Conservation (phyloP, 1,140 invertebrate genomes). For the Zaprionus taronus region DNA sequence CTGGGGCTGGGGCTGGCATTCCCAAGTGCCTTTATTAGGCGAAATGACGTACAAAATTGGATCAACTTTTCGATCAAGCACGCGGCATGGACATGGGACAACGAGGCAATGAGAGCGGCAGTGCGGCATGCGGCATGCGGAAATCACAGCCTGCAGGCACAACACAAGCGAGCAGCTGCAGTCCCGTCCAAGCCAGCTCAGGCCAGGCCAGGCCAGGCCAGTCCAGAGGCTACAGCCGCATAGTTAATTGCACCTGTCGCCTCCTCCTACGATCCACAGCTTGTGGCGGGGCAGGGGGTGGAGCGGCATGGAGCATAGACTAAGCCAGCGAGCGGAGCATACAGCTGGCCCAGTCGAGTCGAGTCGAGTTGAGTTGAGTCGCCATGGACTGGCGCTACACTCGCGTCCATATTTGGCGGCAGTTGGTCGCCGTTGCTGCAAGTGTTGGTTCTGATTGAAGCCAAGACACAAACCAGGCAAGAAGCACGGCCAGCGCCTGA, state of each 20-base stretch:
- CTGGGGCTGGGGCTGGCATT: neutral
- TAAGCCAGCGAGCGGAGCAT: neutral
- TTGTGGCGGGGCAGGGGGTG: neutral
- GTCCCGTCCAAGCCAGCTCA: neutral
- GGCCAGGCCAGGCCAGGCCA: neutral
- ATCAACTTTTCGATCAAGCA: constrained; percentile 22
- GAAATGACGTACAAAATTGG: constrained; percentile 35
- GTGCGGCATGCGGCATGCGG: constrained; percentile 58
- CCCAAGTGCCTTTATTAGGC: constrained; percentile 26
- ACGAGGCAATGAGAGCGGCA: constrained; percentile 18
- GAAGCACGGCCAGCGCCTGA: constrained; percentile 45
- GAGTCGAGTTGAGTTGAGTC: neutral
- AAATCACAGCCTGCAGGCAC: constrained; percentile 54
- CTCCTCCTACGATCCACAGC: constrained; percentile 55
- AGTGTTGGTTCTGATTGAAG: constrained; percentile 43
- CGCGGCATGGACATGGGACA: constrained; percentile 10
- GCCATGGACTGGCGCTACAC: constrained; percentile 55
- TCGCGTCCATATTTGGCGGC: constrained; percentile 67
- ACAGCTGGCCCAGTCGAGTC: constrained; percentile 19
- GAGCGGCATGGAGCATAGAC: neutral
- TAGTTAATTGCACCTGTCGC: constrained; percentile 78
- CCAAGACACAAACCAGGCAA: constrained; percentile 62
- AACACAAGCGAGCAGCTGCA: constrained; percentile 13
- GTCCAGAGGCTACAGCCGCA: constrained; percentile 19
- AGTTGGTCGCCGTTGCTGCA: constrained; percentile 5